Base-by-base conservation (phyloP, 2,113 vertebrate genomes). In the Irena cyanogastra region DNA sequence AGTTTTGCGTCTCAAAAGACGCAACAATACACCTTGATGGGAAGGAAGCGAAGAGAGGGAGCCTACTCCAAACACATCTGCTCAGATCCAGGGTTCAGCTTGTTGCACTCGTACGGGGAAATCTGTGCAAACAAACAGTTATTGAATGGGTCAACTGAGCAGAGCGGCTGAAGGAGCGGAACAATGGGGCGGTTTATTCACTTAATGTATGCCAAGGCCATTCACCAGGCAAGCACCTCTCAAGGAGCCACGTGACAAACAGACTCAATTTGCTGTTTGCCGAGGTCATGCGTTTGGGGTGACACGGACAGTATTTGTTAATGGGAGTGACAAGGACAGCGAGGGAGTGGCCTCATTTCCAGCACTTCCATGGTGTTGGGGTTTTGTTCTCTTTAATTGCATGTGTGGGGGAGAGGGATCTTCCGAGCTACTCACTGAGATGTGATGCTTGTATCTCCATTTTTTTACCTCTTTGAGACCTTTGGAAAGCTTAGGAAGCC, bases 91-190 rank as follows among this genome's bases (percentile, higher is more conserved):
- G 89, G 87, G 86, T 92, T 95, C 90, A 85, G 92, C 89, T 47
- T 83, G 82, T 91, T 71, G 92, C 94, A 90, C 91, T 95, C 77
- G 91, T 54, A 54, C 13, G 21, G 95, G 92, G 94, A 95, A 96
- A 95, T 93, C 93, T 94, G 84, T 90, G 91, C 94, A 94, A 96
- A 94, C 93, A 96, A 96, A 96, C 92, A 96, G 92, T 93, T 85
- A 60, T 93, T 95, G 94, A 95, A 91, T 35, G 69, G 93, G 92
- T 96, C 93, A 94, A 79, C 90, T 45, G 91, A 94, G 95, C 94
- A 93, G 95, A 90, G 95, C 42, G 56, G 75, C 92, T 95, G 95
- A 93, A 95, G 95, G 59, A 93, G 95, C 53, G 5, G 11, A 86
- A 96, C 94, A 97, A 96, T 95, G 92, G 90, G 72, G 56, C 3